phyloP scores from a whole-genome alignment of 2,888 invertebrate genomes.

The Rhamnusium bicolor region DNA sequence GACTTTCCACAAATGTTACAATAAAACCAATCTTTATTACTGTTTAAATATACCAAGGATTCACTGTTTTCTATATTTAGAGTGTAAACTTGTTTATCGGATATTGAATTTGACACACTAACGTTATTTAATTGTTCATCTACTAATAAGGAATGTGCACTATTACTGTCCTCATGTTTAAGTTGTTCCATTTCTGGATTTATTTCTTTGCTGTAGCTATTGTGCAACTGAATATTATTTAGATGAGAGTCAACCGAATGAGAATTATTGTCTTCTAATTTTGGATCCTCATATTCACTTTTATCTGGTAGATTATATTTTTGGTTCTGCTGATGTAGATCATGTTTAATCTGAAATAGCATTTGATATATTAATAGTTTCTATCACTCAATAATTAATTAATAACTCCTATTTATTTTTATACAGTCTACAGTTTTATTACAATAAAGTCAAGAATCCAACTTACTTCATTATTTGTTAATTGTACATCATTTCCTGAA shows the following conservation, averaged over 20 bases:
- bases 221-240: slow-evolving; percentile 18
- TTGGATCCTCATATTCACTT: slow-evolving; percentile 35
- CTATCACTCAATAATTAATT: too few relatives aligned
- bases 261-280: slow-evolving; percentile 18
- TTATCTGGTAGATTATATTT: slow-evolving; percentile 34
- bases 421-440: neutral
- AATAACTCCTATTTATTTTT: too few relatives aligned
- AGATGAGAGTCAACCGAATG: slow-evolving; percentile 20
- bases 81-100: slow-evolving; percentile 42
- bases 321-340: slow-evolving; percentile 27
- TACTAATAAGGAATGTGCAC: slow-evolving; percentile 38
- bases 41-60: slow-evolving; percentile 36
- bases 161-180: slow-evolving; percentile 44
- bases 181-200: neutral
- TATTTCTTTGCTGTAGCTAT: neutral
- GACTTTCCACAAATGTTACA: slow-evolving; percentile 70
- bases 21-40: slow-evolving; percentile 56
- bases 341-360: slow-evolving; percentile 31
- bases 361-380: neutral
- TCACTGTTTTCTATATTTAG: slow-evolving; percentile 35
- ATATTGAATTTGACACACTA: slow-evolving; percentile 31
- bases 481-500: slow-evolving; percentile 27
- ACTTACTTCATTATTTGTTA: slow-evolving; percentile 46
- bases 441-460: neutral
- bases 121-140: slow-evolving; percentile 41